A percentile compares a stretch with the other conserved stretches of the same genome.
Conservation (phyloP, 2,888 invertebrate genomes). For the Drosophila cyrtoloma region DNA sequence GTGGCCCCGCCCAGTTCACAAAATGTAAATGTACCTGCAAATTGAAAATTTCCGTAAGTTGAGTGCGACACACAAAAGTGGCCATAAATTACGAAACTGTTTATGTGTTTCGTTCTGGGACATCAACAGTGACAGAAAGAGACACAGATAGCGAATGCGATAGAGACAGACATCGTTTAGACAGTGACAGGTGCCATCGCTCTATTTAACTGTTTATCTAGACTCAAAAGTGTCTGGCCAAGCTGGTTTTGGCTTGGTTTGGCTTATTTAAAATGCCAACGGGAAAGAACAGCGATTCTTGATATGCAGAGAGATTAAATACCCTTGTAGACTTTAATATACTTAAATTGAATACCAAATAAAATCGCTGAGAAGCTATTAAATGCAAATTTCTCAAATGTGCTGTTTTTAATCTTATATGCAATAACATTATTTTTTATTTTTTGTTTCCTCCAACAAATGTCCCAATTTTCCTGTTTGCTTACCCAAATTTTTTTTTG, state of each 20-base stretch:
- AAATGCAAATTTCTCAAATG: not conserved
- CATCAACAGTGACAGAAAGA: conserved; percentile 11
- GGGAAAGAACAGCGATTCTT: not conserved
- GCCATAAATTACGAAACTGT: conserved; percentile 60
- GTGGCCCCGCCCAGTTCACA: conserved; percentile 31
- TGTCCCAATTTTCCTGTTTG: not conserved
- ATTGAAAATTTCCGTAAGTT: conserved; percentile 62
- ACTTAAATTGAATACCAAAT: not conserved
- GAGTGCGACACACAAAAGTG: conserved; percentile 45
- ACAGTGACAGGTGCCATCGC: not conserved
- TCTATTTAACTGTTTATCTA: conserved; percentile 6
- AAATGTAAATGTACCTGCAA: conserved; percentile 63
- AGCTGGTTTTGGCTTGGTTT: not conserved
- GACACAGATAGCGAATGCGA: conserved; percentile 5
- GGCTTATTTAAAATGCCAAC: not conserved
- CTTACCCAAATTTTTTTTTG: not conserved
- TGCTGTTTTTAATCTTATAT: not conserved
- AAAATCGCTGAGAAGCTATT: not conserved
- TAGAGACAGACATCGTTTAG: not conserved
- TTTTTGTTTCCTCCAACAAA: not conserved
- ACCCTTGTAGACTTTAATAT: not conserved
- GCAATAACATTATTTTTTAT: not conserved
- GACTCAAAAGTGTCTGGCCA: not conserved
- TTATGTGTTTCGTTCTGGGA: conserved; percentile 23
- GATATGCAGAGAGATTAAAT: not conserved